Evolutionary conservation across 2,113 vertebrate species (phyloP).

Genomic region (Conger conger): DNA sequence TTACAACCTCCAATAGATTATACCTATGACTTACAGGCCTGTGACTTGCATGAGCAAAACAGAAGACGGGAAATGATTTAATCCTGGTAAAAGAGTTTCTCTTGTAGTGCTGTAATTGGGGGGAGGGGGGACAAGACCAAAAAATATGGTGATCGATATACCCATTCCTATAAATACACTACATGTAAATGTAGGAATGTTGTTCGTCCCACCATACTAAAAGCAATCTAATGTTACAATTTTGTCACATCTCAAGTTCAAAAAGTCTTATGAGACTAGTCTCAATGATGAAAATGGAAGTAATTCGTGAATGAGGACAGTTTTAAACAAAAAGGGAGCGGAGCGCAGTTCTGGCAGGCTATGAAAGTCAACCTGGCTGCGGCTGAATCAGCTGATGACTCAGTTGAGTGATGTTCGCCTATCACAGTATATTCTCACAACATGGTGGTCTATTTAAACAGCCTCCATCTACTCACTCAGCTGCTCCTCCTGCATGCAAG

Average conservation of each 20-base stretch:
- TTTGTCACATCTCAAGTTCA: neutral
- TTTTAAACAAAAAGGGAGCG: too few species aligned
- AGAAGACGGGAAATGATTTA: neutral
- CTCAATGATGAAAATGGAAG: neutral
- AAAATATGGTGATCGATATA: neutral
- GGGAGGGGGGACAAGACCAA: neutral
- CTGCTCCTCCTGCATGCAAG: too few species aligned
- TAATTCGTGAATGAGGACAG: neutral
- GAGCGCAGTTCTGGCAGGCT: too few species aligned
- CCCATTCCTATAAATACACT: neutral
- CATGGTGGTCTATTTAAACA: too few species aligned
- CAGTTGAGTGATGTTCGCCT: too few species aligned
- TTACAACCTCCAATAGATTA: neutral
- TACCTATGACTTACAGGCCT: neutral
- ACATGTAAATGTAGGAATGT: neutral
- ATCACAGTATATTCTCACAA: too few species aligned
- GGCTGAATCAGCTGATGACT: too few species aligned
- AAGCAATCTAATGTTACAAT: neutral
- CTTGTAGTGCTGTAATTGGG: slow-evolving; percentile 1
- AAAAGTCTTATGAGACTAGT: neutral
- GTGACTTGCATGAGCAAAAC: slow-evolving; percentile 8
- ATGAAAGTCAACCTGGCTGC: too few species aligned
- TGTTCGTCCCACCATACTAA: neutral
- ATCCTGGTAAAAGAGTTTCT: neutral
- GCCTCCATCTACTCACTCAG: too few species aligned